Evolutionary conservation across 2,113 vertebrate genomes (phyloP), one percentile per base, ranked within the genome.

Genomic region (Micronycteris hirsuta): DNA sequence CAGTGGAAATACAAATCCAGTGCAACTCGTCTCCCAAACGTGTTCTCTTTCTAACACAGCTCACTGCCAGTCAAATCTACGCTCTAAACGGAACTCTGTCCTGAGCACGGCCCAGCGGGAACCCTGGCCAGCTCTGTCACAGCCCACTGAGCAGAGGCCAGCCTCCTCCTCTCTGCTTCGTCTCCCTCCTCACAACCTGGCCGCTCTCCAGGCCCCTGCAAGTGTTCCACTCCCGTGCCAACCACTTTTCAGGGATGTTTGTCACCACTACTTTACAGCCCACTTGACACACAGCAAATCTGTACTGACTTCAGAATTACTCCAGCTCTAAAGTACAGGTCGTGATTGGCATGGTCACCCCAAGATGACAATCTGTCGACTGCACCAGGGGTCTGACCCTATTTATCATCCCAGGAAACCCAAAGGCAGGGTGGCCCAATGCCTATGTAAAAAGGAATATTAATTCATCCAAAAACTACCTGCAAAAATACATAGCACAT

Each of bases 301-400:
- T 67, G 45, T 97, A 99, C 98, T 97, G 98, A 99, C 99, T 98
- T 98, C 94, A 94, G 96, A 97, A 68, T 19, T 95, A 93, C 97
- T 95, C 71, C 83, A 96, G 98, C 80, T 97, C 97, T 98, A 97
- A 99, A 99, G 99, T 98, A 98, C 97, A 97, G 96, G 97, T 92
- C 89, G 89, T 92, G 97, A 97, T 97, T 73, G 91, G 94, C 97
- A 96, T 98, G 98, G 98, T 98, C 97, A 97, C 86, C 67, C 96
- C 0, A 4, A 98, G 98, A 97, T 96, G 97, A 97, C 96, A 96
- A 97, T 95, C 96, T 97, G 98, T 98, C 38, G 98, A 98, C 97
- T 89, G 89, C 86, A 83, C 82, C 28, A 0, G 97, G 97, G 87
- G 92, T 89, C 90, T 97, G 86, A 97, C 98, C 93, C 97, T 97